Evolutionary conservation across 2,888 invertebrate species (phyloP).

Genomic region (Prostheceraeus crozeri): DNA sequence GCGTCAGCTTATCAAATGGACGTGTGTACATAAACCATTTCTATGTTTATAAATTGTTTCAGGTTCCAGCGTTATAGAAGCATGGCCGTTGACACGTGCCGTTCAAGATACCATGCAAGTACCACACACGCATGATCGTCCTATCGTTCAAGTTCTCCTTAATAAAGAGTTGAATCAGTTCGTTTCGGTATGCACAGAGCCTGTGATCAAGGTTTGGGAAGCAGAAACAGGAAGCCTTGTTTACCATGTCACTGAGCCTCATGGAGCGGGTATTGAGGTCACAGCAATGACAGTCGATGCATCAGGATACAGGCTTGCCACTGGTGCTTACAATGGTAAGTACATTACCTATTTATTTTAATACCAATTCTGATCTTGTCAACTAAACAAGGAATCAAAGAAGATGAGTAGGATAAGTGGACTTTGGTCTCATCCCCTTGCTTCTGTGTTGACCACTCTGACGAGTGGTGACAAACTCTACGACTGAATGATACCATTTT

Average conservation of each 20-base stretch:
- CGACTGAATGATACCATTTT: too few relatives aligned
- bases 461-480: too few relatives aligned
- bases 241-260: conserved; percentile 49
- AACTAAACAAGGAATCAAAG: too few relatives aligned
- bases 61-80: conserved; percentile 54
- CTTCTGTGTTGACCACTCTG: too few relatives aligned
- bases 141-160: conserved; percentile 48
- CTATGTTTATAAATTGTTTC: too few relatives aligned
- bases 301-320: conserved; percentile 51
- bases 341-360: too few relatives aligned
- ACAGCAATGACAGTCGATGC: conserved; percentile 50
- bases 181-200: conserved; percentile 51
- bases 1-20: too few relatives aligned
- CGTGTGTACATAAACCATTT: too few relatives aligned
- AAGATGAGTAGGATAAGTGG: too few relatives aligned
- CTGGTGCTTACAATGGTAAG: conserved; percentile 52
- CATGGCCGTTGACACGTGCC: conserved; percentile 53
- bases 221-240: conserved; percentile 51
- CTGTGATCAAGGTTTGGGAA: conserved; percentile 54
- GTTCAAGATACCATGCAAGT: conserved; percentile 54
- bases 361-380: too few relatives aligned
- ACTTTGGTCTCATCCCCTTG: too few relatives aligned
- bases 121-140: conserved; percentile 52
- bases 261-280: conserved; percentile 51
- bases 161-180: conserved; percentile 25